Conservation (phyloP, 1,140 invertebrate species). For the Micrasema longulum region DNA sequence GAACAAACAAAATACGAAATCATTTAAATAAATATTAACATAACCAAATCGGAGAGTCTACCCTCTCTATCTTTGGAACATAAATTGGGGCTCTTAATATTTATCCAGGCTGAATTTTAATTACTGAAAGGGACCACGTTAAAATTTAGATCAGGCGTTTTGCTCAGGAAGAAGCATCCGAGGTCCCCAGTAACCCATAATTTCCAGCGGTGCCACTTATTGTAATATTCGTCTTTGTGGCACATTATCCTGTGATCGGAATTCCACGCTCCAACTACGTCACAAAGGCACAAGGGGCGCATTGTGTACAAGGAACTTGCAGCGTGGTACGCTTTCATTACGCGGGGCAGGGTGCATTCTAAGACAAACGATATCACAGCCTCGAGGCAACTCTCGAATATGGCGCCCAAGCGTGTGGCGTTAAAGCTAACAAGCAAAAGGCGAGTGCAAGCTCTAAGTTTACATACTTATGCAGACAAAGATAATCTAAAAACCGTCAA, state of each 20-base stretch:
- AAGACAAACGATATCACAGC: slow-evolving; percentile 16
- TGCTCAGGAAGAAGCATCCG: too few species aligned
- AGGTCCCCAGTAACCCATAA: too few species aligned
- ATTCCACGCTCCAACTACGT: background rate
- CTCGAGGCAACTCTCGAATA: background rate
- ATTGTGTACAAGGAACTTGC: slow-evolving; percentile 17
- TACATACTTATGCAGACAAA: background rate
- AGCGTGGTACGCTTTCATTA: slow-evolving; percentile 13
- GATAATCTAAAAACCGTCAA: too few species aligned
- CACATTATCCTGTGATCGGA: slow-evolving; percentile 5
- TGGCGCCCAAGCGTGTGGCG: background rate
- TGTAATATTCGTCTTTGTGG: slow-evolving; percentile 16
- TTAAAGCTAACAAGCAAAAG: background rate
- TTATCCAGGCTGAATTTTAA: too few species aligned
- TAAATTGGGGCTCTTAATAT: too few species aligned
- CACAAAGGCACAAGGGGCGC: slow-evolving; percentile 9
- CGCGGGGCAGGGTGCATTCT: slow-evolving; percentile 12
- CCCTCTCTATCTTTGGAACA: too few species aligned
- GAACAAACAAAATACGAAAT: too few species aligned
- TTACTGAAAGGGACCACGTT: too few species aligned
- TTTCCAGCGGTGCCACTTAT: too few species aligned
- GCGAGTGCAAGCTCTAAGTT: background rate
- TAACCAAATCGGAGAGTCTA: too few species aligned
- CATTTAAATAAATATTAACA: too few species aligned
- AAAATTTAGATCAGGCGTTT: too few species aligned